Evolutionary conservation across 2,888 invertebrate genomes (phyloP).

Genomic region (Lepidonotus clava): DNA sequence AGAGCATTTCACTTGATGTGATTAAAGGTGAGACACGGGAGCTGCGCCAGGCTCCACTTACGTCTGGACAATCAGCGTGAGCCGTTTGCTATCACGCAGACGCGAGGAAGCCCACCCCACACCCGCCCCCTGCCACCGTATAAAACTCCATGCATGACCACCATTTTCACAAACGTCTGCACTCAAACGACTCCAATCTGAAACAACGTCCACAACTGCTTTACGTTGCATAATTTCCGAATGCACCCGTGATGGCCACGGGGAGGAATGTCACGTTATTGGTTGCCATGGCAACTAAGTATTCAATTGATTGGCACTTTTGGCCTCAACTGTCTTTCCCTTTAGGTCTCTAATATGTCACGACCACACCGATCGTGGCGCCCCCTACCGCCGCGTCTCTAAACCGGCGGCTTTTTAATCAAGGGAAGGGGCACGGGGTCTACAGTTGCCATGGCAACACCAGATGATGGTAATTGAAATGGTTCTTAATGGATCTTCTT

Average conservation of each 20-base stretch:
- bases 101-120: too few species aligned
- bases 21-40: too few species aligned
- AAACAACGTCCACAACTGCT: neutral
- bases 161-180: neutral
- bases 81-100: too few species aligned
- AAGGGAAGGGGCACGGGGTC: conserved; percentile 9
- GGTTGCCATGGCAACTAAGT: conserved; percentile 44
- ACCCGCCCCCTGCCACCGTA: neutral
- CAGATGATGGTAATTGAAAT: conserved; percentile 54
- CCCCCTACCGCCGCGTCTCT: conserved; percentile 4
- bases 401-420: conserved; percentile 34
- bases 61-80: too few species aligned
- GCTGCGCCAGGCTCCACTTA: too few species aligned
- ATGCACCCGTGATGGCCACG: conserved; percentile 1
- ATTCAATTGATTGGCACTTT: conserved; percentile 47
- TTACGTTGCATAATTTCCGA: conserved; percentile 31
- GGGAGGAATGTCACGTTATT: conserved; percentile 6
- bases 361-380: neutral
- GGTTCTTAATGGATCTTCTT: conserved; percentile 52
- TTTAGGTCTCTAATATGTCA: conserved; percentile 46
- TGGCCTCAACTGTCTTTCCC: conserved; percentile 36
- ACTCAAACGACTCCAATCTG: neutral
- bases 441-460: conserved; percentile 45
- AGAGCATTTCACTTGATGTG: too few species aligned
- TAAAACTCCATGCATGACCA: neutral